Percentiles rank a stretch among this genome's conserved stretches.
Evolutionary conservation across 2,113 vertebrate genomes (phyloP).

Genomic region (Monopterus albus): DNA sequence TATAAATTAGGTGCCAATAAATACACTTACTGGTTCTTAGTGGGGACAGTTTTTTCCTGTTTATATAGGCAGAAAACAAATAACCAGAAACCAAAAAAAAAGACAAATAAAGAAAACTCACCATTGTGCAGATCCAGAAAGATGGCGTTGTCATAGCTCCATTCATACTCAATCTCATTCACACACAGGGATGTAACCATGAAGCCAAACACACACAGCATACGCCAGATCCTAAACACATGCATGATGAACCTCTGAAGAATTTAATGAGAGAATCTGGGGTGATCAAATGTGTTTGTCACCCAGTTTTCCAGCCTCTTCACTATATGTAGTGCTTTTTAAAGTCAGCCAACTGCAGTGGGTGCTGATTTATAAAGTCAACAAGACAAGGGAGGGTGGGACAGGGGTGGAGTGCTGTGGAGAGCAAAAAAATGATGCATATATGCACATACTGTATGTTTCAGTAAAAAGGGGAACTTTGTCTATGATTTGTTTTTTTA

Average conservation of each 20-base stretch:
- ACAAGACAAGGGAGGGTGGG: slow-evolving; percentile 40
- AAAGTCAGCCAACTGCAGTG: slow-evolving; percentile 41
- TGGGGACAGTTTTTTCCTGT: not conserved
- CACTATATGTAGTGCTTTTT: slow-evolving; percentile 14
- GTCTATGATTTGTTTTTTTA: too few relatives aligned
- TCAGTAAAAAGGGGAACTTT: too few relatives aligned
- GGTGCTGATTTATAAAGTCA: slow-evolving; percentile 65
- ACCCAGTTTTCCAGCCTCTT: not conserved
- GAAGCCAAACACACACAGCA: slow-evolving; percentile 54
- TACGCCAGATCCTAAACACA: slow-evolving; percentile 34
- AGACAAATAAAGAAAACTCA: slow-evolving; percentile 48
- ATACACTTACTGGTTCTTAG: too few relatives aligned
- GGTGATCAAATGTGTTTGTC: slow-evolving; percentile 4
- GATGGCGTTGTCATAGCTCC: slow-evolving; percentile 71
- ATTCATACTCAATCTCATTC: slow-evolving; percentile 52
- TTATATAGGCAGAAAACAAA: not conserved
- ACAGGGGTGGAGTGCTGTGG: slow-evolving; percentile 12
- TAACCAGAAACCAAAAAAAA: not conserved
- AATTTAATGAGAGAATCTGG: not conserved
- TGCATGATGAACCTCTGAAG: slow-evolving; percentile 35
- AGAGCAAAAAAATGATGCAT: too few relatives aligned
- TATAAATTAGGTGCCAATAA: not conserved
- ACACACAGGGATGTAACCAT: slow-evolving; percentile 19
- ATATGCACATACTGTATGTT: too few relatives aligned
- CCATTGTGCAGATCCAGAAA: slow-evolving; percentile 61